Conservation (phyloP, 2,113 vertebrate genomes). For the Lepisosteus oculatus region DNA sequence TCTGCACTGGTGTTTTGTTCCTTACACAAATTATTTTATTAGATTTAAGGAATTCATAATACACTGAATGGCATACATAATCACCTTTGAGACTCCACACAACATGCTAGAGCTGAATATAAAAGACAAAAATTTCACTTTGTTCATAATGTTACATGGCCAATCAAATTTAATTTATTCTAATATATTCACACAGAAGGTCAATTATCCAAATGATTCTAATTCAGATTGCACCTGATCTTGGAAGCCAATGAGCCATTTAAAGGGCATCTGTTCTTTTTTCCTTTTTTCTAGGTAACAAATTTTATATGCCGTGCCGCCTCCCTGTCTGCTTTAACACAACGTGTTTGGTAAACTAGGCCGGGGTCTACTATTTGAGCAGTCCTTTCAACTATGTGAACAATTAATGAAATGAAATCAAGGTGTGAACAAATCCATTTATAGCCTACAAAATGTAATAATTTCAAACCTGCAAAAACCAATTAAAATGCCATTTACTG, state of each 20-base stretch:
- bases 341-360: not conserved
- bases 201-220: constrained; percentile 77
- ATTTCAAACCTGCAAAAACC: too few relatives aligned
- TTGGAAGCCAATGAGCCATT: constrained; percentile 65
- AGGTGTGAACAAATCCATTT: too few relatives aligned
- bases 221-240: constrained; percentile 68
- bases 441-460: too few relatives aligned
- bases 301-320: constrained; percentile 44
- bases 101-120: constrained; percentile 61
- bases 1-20: not conserved
- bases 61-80: constrained; percentile 56
- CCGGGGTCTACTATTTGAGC: too few relatives aligned
- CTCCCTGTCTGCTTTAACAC: constrained; percentile 42
- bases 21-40: constrained; percentile 43
- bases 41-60: constrained; percentile 53
- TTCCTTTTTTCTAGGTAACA: constrained; percentile 66
- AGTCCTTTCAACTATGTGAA: too few relatives aligned
- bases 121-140: constrained; percentile 55
- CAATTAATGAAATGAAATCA: too few relatives aligned
- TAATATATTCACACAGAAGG: constrained; percentile 77
- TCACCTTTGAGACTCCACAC: constrained; percentile 56
- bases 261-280: constrained; percentile 68
- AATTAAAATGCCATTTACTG: too few relatives aligned
- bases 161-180: constrained; percentile 78
- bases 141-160: constrained; percentile 62